Evolutionary conservation across 2,113 vertebrate species (phyloP).

Genomic region (Actenoides hombroni): DNA sequence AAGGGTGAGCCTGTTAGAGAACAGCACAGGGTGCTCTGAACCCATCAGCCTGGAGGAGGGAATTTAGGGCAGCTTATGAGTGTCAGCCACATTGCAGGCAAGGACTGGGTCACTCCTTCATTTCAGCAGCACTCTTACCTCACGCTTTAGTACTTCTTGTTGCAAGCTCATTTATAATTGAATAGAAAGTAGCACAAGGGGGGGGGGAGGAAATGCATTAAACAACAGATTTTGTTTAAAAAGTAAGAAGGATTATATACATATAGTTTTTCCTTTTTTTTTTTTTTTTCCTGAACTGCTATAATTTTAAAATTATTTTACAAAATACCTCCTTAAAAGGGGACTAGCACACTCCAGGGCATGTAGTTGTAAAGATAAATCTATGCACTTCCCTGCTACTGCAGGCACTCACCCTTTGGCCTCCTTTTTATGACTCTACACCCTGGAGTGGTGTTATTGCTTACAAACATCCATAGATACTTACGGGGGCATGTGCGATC

Average conservation of each 20-base stretch:
- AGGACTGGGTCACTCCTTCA: not conserved
- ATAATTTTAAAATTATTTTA: constrained; percentile 36
- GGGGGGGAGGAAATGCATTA: not conserved
- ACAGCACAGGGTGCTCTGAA: not conserved
- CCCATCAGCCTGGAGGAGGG: not conserved
- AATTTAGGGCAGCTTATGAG: not conserved
- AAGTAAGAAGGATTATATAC: not conserved
- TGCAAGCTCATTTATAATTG: constrained; percentile 1
- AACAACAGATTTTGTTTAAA: constrained; percentile 19
- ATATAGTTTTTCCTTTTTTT: not conserved
- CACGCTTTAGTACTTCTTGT: not conserved
- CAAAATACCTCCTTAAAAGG: constrained; percentile 20
- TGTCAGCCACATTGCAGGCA: not conserved
- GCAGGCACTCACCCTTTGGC: constrained; percentile 59
- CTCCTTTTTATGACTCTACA: constrained; percentile 63
- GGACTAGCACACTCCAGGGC: constrained; percentile 36
- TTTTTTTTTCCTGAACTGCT: not conserved
- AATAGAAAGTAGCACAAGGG: not conserved
- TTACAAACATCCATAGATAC: constrained; percentile 25
- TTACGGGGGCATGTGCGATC: constrained; percentile 20
- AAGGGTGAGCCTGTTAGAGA: fast-evolving
- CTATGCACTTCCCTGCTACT: constrained; percentile 49
- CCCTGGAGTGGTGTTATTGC: constrained; percentile 67
- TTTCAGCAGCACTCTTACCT: not conserved
- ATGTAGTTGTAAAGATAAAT: constrained; percentile 69